Conservation (phyloP, 2,797 vertebrate species). For the Hydrophis major region DNA sequence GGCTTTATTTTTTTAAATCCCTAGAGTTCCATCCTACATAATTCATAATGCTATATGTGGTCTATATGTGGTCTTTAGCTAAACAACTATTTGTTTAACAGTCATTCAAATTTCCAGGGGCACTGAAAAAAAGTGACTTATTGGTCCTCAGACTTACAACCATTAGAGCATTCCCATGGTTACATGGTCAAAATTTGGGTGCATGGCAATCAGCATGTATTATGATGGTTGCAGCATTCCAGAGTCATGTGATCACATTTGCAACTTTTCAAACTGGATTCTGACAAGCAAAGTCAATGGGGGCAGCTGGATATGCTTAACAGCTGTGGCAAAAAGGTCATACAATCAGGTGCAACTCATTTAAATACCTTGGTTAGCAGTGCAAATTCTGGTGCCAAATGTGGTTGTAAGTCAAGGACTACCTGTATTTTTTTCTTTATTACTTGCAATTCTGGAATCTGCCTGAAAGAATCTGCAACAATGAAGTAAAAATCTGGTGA, state of each 20-base stretch:
- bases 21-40: not conserved
- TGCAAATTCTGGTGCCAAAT: not conserved
- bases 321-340: not conserved
- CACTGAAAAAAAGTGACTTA: not conserved
- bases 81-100: not conserved
- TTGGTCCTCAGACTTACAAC: not conserved
- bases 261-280: not conserved
- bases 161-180: not conserved
- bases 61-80: not conserved
- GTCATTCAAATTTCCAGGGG: not conserved
- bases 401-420: not conserved
- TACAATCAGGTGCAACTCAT: not conserved
- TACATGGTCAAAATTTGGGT: not conserved
- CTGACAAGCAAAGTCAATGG: not conserved
- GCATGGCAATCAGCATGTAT: not conserved
- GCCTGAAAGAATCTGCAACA: not conserved
- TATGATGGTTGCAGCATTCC: not conserved
- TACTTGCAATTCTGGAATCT: not conserved
- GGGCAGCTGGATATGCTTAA: not conserved
- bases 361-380: not conserved
- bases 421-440: not conserved
- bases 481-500: not conserved
- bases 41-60: not conserved
- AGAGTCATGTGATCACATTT: not conserved
- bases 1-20: not conserved